Base-by-base conservation (phyloP, 1,140 invertebrate species). In the Neodiprion fabricii region DNA sequence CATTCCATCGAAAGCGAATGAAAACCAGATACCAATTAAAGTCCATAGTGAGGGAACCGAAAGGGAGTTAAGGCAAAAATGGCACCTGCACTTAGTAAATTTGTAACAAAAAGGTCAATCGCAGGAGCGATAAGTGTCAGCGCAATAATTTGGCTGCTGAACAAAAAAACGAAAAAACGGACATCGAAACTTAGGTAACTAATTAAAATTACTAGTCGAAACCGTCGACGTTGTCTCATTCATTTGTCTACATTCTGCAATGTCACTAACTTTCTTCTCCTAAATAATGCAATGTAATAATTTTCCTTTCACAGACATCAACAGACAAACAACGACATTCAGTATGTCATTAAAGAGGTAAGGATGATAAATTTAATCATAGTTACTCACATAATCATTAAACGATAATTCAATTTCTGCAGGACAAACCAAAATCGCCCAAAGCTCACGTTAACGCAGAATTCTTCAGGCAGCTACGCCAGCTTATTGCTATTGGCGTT, bases 371-470 rank as follows among this genome's bases (percentile, higher is more conserved):
- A 53, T 69, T 28, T 66, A 9, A 67, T 53, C 5, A 48, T 48
- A 49, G 74, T 66, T 72, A 21, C 48, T 67, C 67, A 2, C 21
- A n/a, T 65, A 72, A n/a, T 72, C 73, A 72, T 7, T 70, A 72
- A 72, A 67, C 48, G 23, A 61, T 67, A 40, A 40, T 71, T 61
- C 75, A 66, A 72, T 49, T 40, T 74, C 75, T 74, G 11, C 70
- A 92, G 84, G 92, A 93, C 79, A 91, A 91, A 48, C 89, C 90
- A 77, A 92, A 91, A 76, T 83, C 88, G 21, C 91, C 92, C 47
- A 96, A 93, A 88, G 95, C 96, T n/a, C 94, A 96, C 76, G 95
- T 99, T 0, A 94, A 98, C 89, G 91, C 89, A 23, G 90, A 91
- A 73, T 98, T 98, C 85, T 92, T 98, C 79, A 90, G 91, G 75